Evolutionary conservation across 2,797 vertebrate species (phyloP).

Genomic region (Tenualosa thibaudeaui): DNA sequence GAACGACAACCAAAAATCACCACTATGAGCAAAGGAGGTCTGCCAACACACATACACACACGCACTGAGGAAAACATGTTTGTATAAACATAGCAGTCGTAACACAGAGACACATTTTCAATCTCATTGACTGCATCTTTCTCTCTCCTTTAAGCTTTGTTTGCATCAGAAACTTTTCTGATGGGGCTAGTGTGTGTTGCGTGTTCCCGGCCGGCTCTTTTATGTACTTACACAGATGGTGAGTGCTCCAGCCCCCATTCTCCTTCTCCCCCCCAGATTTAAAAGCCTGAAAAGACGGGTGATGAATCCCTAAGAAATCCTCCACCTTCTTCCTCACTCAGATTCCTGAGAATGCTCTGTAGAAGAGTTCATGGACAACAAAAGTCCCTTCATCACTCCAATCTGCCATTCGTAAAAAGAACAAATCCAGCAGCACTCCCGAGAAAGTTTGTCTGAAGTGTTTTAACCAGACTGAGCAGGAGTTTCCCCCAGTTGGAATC

Average conservation of each 20-base stretch:
- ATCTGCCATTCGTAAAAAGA: not conserved
- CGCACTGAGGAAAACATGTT: slow-evolving; percentile 37
- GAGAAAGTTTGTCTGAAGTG: slow-evolving; percentile 18
- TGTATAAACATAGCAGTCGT: slow-evolving; percentile 25
- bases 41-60: not conserved
- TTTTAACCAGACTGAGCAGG: slow-evolving; percentile 31
- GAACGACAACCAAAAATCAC: not conserved
- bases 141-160: slow-evolving; percentile 5
- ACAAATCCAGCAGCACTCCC: not conserved
- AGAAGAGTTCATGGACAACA: slow-evolving; percentile 45
- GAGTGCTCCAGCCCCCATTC: slow-evolving; percentile 91
- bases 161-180: slow-evolving; percentile 29
- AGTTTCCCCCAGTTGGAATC: slow-evolving; percentile 51
- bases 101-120: not conserved
- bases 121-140: not conserved
- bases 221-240: slow-evolving; percentile 89
- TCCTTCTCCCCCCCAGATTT: slow-evolving; percentile 60
- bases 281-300: slow-evolving; percentile 60
- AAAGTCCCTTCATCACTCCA: not conserved
- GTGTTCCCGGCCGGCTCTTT: slow-evolving; percentile 32
- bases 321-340: slow-evolving; percentile 28
- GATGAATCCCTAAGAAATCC: slow-evolving; percentile 55
- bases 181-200: not conserved
- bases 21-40: not conserved
- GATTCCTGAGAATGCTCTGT: slow-evolving; percentile 40